Evolutionary conservation across 2,113 vertebrate genomes (phyloP), one percentile per base, ranked within the genome.

Genomic region (Mesitornis unicolor): DNA sequence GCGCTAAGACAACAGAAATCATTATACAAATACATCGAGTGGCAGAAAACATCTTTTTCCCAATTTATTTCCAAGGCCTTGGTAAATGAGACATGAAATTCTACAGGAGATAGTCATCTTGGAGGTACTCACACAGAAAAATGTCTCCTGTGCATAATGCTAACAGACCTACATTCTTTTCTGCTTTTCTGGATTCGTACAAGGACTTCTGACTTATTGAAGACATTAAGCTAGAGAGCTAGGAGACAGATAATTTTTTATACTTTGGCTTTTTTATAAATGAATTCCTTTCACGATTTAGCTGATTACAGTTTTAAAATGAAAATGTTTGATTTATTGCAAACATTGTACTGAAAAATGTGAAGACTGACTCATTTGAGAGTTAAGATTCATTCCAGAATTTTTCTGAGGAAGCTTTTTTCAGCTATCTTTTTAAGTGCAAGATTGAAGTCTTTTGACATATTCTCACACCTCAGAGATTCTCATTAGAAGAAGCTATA

Each of bases 181-280:
- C 31, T 74, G 45, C 71, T 81, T 89, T 71, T 82, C 77, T 81
- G 64, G 33, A 95, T 92, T 95, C 78, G 38, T n/a, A 54, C 43
- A 84, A 92, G n/a, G 54, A 84, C 76, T 95, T 82, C 48, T 87
- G 89, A 95, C 48, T 95, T 93, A 95, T n/a, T 94, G 89, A 90
- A 70, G 54, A 60, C 57, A 80, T 64, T 91, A 92, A 89, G 65
- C 51, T 77, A 14, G 12, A 61, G 43, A 95, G 50, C 61, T 77
- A 90, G 24, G 70, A 95, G 73, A 43, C 43, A 89, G 68, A 89
- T 56, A 54, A 87, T 77, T 92, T 83, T 92, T 92, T 94, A 76
- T 68, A 61, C n/a, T 71, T 71, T 31, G 15, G 3, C 5, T 60
- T 77, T 81, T 73, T 84, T 51, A 57, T 91, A 87, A 94, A 93